Evolutionary conservation across 2,888 invertebrate genomes (phyloP), one percentile per base, ranked within the genome.

Genomic region (Beris morrisii): DNA sequence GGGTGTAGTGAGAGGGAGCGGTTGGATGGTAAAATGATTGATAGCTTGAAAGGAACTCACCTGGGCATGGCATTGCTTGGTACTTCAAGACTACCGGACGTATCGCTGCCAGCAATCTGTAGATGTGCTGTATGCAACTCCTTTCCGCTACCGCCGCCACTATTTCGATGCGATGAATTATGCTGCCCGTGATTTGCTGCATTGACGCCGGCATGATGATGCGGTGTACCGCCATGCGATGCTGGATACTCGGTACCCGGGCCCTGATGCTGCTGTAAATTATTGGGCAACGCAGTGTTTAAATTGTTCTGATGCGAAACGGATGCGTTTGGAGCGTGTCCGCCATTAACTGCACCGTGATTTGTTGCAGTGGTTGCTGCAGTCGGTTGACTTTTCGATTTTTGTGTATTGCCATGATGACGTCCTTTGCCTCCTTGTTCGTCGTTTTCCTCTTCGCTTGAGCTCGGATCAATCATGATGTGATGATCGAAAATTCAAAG

Each of bases 361-460:
- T 31, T 57, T 31, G 66, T 50, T 54, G 68, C 65, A 46, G 68
- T 72, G 4, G 38, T 13, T 31, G 59, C 3, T 48, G 38, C 38
- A 28, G 48, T 59, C 9, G 15, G 45, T 15, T 56, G 56, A n/a
- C 69, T 32, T 5, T 43, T 38, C 11, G 56, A n/a, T n/a, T n/a
- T n/a, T n/a, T n/a, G n/a, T n/a, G n/a, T n/a, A n/a, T n/a, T n/a
- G n/a, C n/a, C n/a, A 53, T 32, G 45, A 78, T 74, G 11, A 75
- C 76, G 74, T 76, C 75, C 74, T 71, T 76, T 72, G 69, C 79
- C 75, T 82, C 85, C 83, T 83, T 88, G 91, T 81, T 95, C 95
- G 82, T 94, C 95, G 73, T 95, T 93, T 79, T 96, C 95, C 82
- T 95, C 95, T 82, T 96, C 96, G 70, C 95, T 95, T 73, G 95